phyloP scores from a whole-genome alignment of 2,113 vertebrate genomes.

The Dipodomys stephensi region DNA sequence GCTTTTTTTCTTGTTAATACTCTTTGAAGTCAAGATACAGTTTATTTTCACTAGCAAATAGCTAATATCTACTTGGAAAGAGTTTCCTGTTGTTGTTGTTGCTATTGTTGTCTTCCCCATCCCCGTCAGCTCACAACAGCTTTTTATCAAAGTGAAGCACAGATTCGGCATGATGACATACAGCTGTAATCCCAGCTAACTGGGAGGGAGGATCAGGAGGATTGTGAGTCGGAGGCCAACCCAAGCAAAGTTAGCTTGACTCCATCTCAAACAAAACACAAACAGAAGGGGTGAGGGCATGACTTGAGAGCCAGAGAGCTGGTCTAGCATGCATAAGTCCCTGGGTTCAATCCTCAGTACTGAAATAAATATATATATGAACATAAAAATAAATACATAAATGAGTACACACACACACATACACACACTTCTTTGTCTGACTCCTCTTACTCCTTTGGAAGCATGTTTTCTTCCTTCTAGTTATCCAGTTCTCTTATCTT shows the following conservation, averaged over 20 bases:
- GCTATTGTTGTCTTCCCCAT: too few species aligned
- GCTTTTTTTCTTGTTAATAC: neutral
- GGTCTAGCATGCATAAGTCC: too few species aligned
- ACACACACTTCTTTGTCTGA: neutral
- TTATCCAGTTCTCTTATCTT: neutral
- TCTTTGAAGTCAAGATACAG: neutral
- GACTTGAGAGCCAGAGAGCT: too few species aligned
- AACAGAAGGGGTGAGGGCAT: too few species aligned
- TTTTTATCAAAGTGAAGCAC: constrained; percentile 1
- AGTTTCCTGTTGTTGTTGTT: neutral
- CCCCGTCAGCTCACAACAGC: neutral
- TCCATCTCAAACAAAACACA: too few species aligned
- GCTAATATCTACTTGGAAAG: neutral
- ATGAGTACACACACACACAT: neutral
- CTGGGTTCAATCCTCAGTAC: too few species aligned
- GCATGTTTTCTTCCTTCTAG: neutral
- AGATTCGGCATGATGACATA: neutral
- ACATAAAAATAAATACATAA: too few species aligned
- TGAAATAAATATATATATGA: too few species aligned
- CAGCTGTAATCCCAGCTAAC: too few species aligned
- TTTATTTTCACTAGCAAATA: neutral
- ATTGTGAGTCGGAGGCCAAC: too few species aligned
- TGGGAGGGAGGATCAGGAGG: too few species aligned
- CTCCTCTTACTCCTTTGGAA: neutral
- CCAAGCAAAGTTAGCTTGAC: too few species aligned